Evolutionary conservation across 2,113 vertebrate species (phyloP), one percentile per base, ranked within the genome.

Genomic region (Prunella fulvescens): DNA sequence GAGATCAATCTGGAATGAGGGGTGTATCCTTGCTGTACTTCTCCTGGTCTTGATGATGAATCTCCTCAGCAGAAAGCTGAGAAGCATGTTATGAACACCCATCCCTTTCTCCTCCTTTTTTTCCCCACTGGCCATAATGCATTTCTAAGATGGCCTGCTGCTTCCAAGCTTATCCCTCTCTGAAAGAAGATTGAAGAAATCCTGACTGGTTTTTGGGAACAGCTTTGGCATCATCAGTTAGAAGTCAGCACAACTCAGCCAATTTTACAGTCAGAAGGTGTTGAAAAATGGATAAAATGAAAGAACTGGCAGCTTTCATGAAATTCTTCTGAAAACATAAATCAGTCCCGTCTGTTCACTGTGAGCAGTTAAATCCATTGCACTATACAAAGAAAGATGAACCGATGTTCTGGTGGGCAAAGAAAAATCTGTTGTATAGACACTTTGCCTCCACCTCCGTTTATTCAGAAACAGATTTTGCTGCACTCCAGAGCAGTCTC

Each of bases 311-410:
- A 92, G 35, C 83, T 89, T 96, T 72, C 45, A 84, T 65, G 26
- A 84, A 91, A 77, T 53, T 84, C 28, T 83, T 92, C 76, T 71
- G 76, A 81, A 95, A 86, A 90, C 82, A 93, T 88, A 62, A 88
- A 93, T 81, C 83, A 81, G 83, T 84, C 65, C 60, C 7, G 8
- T 94, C 84, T 86, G 77, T 84, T 95, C 91, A 45, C 69, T 62
- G 31, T 7, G 40, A 91, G 28, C 37, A 60, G 65, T 84, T 87
- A 79, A 69, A 91, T 53, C 31, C 48, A 73, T 91, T 89, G 93
- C 54, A 42, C 40, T 48, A 47, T 13, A 57, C 54, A 10, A 56
- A 76, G 73, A 93, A 67, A 72, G 50, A 54, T 47, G 23, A 88
- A 86, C 29, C 26, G 14, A 67, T 84, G 74, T 92, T 83, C 51